Conservation (phyloP, 2,797 vertebrate species). For the Pipistrellus nathusii region DNA sequence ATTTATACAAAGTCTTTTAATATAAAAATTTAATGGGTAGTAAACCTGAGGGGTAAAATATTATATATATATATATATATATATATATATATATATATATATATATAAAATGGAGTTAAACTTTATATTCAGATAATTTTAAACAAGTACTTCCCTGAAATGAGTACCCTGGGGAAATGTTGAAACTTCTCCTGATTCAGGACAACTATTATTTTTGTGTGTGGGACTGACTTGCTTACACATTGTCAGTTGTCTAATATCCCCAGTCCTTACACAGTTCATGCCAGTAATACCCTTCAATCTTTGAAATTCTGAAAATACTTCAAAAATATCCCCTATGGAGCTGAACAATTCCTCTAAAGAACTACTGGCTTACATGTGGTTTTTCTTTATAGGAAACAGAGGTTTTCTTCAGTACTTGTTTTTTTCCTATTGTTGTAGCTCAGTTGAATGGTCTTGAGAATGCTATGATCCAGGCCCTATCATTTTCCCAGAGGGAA, state of each 20-base stretch:
- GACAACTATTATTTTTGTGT: neutral
- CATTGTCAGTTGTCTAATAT: neutral
- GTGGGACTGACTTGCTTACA: too few relatives aligned
- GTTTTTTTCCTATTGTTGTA: neutral
- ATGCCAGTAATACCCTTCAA: neutral
- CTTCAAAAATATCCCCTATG: neutral
- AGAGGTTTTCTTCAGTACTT: neutral
- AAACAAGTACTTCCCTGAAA: neutral
- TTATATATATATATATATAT: neutral
- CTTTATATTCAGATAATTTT: neutral
- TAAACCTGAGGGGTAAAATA: neutral
- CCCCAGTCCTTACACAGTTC: neutral
- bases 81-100: too few relatives aligned
- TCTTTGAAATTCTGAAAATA: neutral
- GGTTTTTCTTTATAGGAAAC: neutral
- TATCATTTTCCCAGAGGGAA: neutral
- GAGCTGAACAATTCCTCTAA: neutral
- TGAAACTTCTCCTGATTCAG: neutral
- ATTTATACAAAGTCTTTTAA: neutral
- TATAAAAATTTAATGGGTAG: neutral
- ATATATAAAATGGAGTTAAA: neutral
- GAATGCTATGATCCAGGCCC: neutral
- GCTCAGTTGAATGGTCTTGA: neutral
- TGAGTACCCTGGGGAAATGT: neutral
- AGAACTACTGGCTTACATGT: neutral